These are phyloP conservation scores for Urocolius indicus DNA, from an alignment of 2,113 vertebrate species.

Conservation along the genomic window DNA sequence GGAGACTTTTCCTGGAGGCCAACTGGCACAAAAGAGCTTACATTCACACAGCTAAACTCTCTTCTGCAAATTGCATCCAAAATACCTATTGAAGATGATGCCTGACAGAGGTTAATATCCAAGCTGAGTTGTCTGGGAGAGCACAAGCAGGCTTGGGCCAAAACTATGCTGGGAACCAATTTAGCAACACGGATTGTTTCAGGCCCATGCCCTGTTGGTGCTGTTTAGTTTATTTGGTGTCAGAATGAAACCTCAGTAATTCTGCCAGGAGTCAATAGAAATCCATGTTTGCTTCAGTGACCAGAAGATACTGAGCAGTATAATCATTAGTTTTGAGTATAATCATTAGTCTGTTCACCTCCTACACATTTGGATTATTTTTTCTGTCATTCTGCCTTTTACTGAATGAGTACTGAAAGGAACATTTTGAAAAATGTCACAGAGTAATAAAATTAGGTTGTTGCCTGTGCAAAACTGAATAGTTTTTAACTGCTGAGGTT, in stretches of 20 bases:
- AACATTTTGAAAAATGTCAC: background rate
- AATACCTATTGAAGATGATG: background rate
- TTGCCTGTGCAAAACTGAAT: background rate
- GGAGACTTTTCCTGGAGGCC: background rate
- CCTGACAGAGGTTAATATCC: background rate
- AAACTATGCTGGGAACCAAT: background rate
- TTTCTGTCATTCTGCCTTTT: background rate
- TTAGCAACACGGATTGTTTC: background rate
- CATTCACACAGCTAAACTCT: background rate
- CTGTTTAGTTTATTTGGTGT: background rate
- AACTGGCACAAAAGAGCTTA: background rate
- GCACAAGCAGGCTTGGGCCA: background rate
- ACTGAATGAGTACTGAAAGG: background rate
- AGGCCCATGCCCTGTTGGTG: background rate
- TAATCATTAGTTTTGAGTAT: background rate
- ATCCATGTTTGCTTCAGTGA: background rate
- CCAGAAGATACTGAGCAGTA: background rate
- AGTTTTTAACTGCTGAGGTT: background rate
- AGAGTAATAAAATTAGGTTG: background rate
- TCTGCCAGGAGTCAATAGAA: background rate
- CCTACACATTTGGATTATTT: background rate
- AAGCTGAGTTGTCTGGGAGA: background rate
- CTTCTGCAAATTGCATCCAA: background rate
- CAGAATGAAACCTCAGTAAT: background rate
- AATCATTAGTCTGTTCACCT: background rate